Percentiles rank a stretch among this genome's conserved stretches.
These are phyloP conservation scores for Chromoteleia sp. DNA, from an alignment of 2,888 invertebrate species.

Conservation along the genomic window DNA sequence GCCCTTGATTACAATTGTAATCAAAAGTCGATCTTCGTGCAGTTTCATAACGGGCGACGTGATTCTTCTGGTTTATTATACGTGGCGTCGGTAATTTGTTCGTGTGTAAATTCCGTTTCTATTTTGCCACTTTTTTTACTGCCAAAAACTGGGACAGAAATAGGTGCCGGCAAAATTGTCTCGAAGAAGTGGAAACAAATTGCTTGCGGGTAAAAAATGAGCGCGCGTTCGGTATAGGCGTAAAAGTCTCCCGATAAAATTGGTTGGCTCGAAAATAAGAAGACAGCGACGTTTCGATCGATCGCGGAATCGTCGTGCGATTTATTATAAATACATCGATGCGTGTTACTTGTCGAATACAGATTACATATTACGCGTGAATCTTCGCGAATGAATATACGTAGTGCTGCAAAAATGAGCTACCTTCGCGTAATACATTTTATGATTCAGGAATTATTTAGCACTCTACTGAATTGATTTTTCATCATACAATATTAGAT, in stretches of 20 bases:
- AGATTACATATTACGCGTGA: constrained; percentile 31
- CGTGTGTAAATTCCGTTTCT: constrained; percentile 35
- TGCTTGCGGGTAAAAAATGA: constrained; percentile 63
- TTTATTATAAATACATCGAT: constrained; percentile 45
- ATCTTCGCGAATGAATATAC: constrained; percentile 18
- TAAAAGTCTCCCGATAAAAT: constrained; percentile 51
- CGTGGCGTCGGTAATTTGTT: constrained; percentile 23
- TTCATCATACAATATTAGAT: neutral
- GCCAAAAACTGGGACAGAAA: constrained; percentile 55
- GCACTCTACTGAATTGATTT: neutral
- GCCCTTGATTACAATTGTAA: constrained; percentile 28
- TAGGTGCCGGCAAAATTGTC: constrained; percentile 65
- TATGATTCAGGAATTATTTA: constrained; percentile 1
- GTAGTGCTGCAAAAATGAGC: constrained; percentile 15
- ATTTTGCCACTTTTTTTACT: constrained; percentile 45
- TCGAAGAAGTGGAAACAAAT: constrained; percentile 71
- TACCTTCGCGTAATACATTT: constrained; percentile 1
- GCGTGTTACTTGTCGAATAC: constrained; percentile 41
- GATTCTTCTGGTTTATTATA: constrained; percentile 33
- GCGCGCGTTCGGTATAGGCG: constrained; percentile 39
- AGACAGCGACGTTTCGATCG: constrained; percentile 46
- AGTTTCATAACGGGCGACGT: constrained; percentile 4
- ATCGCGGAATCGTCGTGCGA: constrained; percentile 44
- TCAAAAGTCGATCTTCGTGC: constrained; percentile 36
- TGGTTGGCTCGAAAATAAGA: constrained; percentile 47